phyloP scores from a whole-genome alignment of 2,888 invertebrate genomes.

The Eristalinus sepulchralis region DNA sequence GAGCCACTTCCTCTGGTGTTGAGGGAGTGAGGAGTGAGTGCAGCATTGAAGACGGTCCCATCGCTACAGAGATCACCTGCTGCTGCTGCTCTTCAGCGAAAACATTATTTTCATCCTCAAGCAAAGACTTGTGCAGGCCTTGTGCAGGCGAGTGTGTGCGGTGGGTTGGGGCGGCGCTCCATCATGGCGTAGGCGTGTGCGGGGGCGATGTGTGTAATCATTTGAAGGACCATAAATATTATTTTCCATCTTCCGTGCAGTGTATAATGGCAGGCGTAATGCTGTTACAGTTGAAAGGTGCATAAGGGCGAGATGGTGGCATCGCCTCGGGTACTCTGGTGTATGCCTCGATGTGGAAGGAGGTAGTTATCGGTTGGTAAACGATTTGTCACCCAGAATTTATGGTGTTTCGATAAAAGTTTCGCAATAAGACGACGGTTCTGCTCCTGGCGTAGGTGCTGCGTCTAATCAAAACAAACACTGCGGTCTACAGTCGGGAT shows the following conservation, averaged over 20 bases:
- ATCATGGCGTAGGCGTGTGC: constrained; percentile 16
- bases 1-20: background rate
- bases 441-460: background rate
- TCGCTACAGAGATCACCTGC: constrained; percentile 56
- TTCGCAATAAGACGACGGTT: constrained; percentile 48
- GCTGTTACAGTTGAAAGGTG: constrained; percentile 30
- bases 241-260: constrained; percentile 52
- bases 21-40: background rate
- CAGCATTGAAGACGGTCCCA: constrained; percentile 30
- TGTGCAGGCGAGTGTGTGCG: constrained; percentile 23
- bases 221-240: constrained; percentile 68
- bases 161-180: no score
- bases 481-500: background rate
- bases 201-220: constrained; percentile 59
- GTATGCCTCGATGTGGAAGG: constrained; percentile 43
- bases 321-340: background rate
- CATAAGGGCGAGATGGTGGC: constrained; percentile 2
- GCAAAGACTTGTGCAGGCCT: constrained; percentile 4
- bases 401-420: constrained; percentile 67
- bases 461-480: background rate
- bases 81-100: constrained; percentile 36
- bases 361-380: constrained; percentile 63
- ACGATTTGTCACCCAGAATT: constrained; percentile 69
- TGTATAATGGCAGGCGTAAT: constrained; percentile 52
- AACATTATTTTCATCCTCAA: constrained; percentile 48